Evolutionary conservation across 1,140 invertebrate genomes (phyloP).

Genomic region (Dinothrombium tinctorium): DNA sequence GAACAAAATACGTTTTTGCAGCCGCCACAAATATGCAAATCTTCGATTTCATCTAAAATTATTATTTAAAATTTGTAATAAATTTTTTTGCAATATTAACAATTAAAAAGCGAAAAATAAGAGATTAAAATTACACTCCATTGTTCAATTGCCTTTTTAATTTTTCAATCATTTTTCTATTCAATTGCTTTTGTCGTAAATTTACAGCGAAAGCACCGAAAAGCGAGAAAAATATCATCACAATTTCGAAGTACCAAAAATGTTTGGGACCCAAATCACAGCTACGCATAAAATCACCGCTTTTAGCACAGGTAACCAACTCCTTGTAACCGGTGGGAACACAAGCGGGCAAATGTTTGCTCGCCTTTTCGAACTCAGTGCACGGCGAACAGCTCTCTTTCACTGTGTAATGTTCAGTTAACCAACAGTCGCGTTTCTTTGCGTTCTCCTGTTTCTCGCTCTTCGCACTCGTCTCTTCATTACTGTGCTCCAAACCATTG

Average conservation of each 20-base stretch:
- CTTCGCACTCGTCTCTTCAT: not conserved
- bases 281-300: conserved; percentile 33
- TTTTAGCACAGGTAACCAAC: conserved; percentile 37
- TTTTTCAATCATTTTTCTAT: too few relatives aligned
- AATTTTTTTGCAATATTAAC: too few relatives aligned
- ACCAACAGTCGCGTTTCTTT: conserved; percentile 13
- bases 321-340: conserved; percentile 42
- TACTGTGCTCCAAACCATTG: not conserved
- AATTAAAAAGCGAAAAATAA: too few relatives aligned
- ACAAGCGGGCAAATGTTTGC: conserved; percentile 40
- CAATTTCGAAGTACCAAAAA: conserved; percentile 59
- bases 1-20: too few relatives aligned
- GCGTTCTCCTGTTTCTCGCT: not conserved
- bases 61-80: too few relatives aligned
- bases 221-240: conserved; percentile 37
- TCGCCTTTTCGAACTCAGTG: conserved; percentile 26
- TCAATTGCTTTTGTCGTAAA: conserved; percentile 30
- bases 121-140: too few relatives aligned
- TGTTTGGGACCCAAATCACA: conserved; percentile 23
- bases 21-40: too few relatives aligned
- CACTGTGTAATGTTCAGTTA: conserved; percentile 14
- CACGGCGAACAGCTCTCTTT: conserved; percentile 34
- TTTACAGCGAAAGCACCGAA: conserved; percentile 31
- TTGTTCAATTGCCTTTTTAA: too few relatives aligned
- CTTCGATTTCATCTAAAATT: too few relatives aligned